Evolutionary conservation across 2,888 invertebrate species (phyloP), one percentile per base, ranked within the genome.

Genomic region (Nebria salina): DNA sequence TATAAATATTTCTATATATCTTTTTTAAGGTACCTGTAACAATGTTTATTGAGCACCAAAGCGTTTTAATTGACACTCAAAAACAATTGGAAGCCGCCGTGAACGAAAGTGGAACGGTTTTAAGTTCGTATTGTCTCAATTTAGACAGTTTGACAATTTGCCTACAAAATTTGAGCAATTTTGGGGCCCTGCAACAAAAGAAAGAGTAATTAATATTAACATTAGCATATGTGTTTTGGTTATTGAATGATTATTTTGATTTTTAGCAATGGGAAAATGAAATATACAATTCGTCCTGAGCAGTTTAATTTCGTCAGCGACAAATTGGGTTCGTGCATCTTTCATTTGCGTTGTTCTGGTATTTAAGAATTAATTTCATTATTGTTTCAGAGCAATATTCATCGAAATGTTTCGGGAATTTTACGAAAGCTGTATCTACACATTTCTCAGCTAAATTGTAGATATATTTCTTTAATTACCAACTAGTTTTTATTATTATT

Each of bases 61-160:
- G 88, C 41, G 89, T 92, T 11, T 84, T 94, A 81, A 90, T 90
- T 82, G 88, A 89, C 76, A 89, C 91, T 1, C 95, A 95, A 86
- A 90, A 90, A 85, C 88, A 90, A 20, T 89, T 92, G 41, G 95
- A 95, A 87, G 85, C 86, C 25, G 85, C 89, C 65, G 86, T 86
- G 85, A 87, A 64, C 86, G 86, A 77, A 84, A 85, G 13, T 86
- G 87, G 66, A 86, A 88, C 77, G 89, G 25, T 5, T 70, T 25
- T 91, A 11, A 95, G 95, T 89, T 95, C 95, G 0, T 95, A 95
- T 88, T 92, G 93, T 84, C 90, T 96, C 82, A 94, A 94, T 66
- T 89, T 96, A 83, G 95, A 96, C 83, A 90, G 91, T 77, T 89
- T 91, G 74, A 89, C 88, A 64, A 91, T 91, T 87, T 93, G 93